These are phyloP conservation scores for Amblyornis subalaris DNA, from an alignment of 2,113 vertebrate species.

Conservation along the genomic window DNA sequence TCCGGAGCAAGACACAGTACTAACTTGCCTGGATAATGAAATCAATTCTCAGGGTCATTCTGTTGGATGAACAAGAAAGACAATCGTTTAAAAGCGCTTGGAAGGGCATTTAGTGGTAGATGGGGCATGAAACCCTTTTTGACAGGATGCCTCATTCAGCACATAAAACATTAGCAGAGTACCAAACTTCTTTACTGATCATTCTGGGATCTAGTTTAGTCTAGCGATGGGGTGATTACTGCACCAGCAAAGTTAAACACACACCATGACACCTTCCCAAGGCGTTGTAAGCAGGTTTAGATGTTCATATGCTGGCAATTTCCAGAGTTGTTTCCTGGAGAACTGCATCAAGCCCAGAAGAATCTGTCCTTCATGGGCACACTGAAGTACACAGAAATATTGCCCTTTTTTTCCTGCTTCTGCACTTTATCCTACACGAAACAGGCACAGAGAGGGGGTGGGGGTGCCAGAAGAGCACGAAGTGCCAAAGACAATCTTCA, in stretches of 20 bases:
- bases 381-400: neutral
- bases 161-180: neutral
- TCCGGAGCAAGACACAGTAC: neutral
- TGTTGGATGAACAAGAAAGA: neutral
- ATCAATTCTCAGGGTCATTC: neutral
- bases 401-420: neutral
- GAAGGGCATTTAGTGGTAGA: neutral
- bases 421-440: neutral
- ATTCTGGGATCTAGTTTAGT: neutral
- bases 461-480: neutral
- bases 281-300: neutral
- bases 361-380: rapidly evolving
- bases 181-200: neutral
- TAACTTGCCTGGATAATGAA: neutral
- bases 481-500: neutral
- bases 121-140: slow-evolving; percentile 3
- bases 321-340: neutral
- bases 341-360: neutral
- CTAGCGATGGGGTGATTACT: neutral
- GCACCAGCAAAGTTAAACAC: neutral
- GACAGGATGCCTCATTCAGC: neutral
- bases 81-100: neutral
- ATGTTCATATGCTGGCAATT: neutral
- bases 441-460: too few species aligned
- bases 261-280: rapidly evolving